Conservation (phyloP, 2,888 invertebrate genomes). For the Drosophila sordidapex region DNA sequence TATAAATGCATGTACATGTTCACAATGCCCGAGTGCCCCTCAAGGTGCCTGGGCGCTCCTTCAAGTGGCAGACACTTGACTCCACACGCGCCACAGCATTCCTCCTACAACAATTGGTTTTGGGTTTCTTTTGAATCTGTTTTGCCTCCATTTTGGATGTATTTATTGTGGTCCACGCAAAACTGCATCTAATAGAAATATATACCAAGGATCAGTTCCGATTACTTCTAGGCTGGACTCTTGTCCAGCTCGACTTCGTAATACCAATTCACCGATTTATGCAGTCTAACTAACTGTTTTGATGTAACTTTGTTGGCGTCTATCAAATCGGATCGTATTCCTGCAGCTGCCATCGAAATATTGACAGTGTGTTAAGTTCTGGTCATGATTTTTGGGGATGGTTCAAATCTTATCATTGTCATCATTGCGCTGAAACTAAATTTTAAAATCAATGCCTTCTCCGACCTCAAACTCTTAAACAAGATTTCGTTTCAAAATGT, state of each 20-base stretch:
- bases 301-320: neutral
- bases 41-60: constrained; percentile 42
- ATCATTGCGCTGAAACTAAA: neutral
- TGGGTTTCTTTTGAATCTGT: neutral
- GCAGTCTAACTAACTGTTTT: neutral
- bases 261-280: neutral
- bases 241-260: neutral
- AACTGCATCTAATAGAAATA: neutral
- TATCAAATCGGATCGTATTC: neutral
- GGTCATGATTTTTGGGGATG: neutral
- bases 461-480: neutral
- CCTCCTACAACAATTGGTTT: neutral
- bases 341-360: neutral
- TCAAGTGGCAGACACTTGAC: constrained; percentile 31
- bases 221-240: neutral
- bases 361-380: neutral
- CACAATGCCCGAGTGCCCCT: constrained; percentile 34
- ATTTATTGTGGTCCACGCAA: neutral
- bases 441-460: accelerated
- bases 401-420: neutral
- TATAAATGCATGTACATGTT: neutral
- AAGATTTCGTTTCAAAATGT: neutral
- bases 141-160: neutral
- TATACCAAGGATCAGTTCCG: neutral
- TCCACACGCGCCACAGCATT: neutral